Evolutionary conservation across 1,140 invertebrate genomes (phyloP), one percentile per base, ranked within the genome.

Genomic region (Procambarus virginalis): DNA sequence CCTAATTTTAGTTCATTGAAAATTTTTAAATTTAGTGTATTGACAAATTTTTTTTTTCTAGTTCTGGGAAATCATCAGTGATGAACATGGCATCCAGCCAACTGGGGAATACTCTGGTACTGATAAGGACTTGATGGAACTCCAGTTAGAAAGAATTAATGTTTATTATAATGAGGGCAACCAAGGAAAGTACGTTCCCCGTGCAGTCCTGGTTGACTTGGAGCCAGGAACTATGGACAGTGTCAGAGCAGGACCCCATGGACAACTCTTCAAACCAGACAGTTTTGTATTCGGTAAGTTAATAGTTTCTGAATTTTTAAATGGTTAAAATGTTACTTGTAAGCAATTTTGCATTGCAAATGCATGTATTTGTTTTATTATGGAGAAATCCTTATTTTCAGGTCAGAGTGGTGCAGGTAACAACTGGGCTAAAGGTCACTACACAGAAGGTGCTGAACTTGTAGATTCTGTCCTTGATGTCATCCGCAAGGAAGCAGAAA

Each of bases 21-120:
- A 34, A 34, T 34, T 34, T 34, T 34, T 34, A 34, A 0, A 34
- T 34, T n/a, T n/a, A n/a, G n/a, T 34, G 34, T 34, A 34, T 34
- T 34, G 34, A 34, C 34, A 34, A 64, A 1, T 64, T 64, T 17
- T 64, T 17, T 82, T 76, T n/a, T 55, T 8, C 8, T 60, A 89
- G 88, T 89, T 89, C 82, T 89, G 88, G 88, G 88, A 89, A 84
- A 89, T 89, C n/a, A 89, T 89, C 88, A 89, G 88, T 75, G 88
- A 89, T 60, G 88, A 89, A 45, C 88, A 89, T 84, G 88, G 88
- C 80, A 89, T 89, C 81, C 88, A 89, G 88, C 81, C 88, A 22
- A 89, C 88, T 34, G 88, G 88, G 34, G 88, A 89, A 51, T 89
- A 89, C 81, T 84, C 88, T 34, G 88, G 88, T 68, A 46, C 88